Percentiles rank a stretch among this genome's conserved stretches.
These are phyloP conservation scores for Sebastes vulpes DNA, from an alignment of 2,797 vertebrate genomes.

Conservation along the genomic window DNA sequence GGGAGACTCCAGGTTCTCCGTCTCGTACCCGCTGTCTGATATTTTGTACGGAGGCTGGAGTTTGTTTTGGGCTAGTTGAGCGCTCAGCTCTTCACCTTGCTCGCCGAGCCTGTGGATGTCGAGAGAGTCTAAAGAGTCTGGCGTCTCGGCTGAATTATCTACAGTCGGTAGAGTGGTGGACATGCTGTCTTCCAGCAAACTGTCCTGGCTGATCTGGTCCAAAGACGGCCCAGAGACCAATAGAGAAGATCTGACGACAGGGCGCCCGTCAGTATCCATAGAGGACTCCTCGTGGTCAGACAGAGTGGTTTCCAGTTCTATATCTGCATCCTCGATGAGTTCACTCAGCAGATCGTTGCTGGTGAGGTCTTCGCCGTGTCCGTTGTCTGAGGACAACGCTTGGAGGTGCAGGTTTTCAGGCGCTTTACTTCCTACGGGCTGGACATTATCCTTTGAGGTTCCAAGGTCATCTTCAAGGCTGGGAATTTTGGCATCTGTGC, in stretches of 20 bases:
- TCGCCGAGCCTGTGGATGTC: conserved; percentile 89
- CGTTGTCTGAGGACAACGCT: conserved; percentile 50
- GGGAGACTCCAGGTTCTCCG: conserved; percentile 97
- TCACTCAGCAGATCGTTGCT: conserved; percentile 79
- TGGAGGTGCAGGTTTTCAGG: conserved; percentile 51
- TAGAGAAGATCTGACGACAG: conserved; percentile 75
- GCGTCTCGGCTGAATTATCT: conserved; percentile 90
- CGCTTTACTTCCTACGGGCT: conserved; percentile 35
- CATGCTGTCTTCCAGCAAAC: conserved; percentile 91
- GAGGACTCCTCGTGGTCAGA: conserved; percentile 79
- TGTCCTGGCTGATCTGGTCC: conserved; percentile 93
- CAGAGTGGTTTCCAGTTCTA: conserved; percentile 68
- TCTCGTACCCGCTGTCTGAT: conserved; percentile 98
- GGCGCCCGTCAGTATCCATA: conserved; percentile 60
- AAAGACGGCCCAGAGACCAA: conserved; percentile 86
- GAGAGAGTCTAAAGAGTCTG: conserved; percentile 93
- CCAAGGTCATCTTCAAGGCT: conserved; percentile 66
- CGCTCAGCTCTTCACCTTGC: conserved; percentile 80
- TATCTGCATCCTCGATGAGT: conserved; percentile 72
- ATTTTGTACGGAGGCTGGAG: conserved; percentile 94
- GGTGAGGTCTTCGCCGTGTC: conserved; percentile 72
- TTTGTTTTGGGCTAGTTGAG: conserved; percentile 83
- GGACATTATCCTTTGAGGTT: conserved; percentile 57
- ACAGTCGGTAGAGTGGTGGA: conserved; percentile 83
- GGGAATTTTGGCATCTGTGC: conserved; percentile 84